These are phyloP conservation scores for Piezodorus guildinii DNA, from an alignment of 1,140 invertebrate species.

Conservation along the genomic window DNA sequence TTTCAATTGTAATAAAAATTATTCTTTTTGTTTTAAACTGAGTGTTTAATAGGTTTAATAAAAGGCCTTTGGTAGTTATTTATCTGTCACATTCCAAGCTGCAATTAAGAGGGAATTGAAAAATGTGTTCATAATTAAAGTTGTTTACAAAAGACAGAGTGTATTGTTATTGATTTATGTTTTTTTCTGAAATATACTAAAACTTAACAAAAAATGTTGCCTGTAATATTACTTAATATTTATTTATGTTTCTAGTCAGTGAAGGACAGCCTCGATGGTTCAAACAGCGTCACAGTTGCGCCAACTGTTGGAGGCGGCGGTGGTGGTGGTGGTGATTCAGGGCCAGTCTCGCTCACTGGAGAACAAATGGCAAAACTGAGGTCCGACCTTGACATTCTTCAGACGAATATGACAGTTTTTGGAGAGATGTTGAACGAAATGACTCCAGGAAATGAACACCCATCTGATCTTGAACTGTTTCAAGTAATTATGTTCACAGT, in stretches of 20 bases:
- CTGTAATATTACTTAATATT: too few species aligned
- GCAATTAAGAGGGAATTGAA: too few species aligned
- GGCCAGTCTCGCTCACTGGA: slow-evolving; percentile 43
- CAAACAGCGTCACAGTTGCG: neutral
- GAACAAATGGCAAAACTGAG: slow-evolving; percentile 81
- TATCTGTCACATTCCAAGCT: too few species aligned
- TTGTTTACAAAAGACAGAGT: too few species aligned
- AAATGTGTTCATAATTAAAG: too few species aligned
- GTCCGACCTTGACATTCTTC: slow-evolving; percentile 83
- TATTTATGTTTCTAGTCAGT: neutral
- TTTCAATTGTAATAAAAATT: too few species aligned
- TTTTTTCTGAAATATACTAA: too few species aligned
- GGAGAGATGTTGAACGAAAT: slow-evolving; percentile 89
- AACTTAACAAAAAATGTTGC: too few species aligned
- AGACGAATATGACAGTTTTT: slow-evolving; percentile 86
- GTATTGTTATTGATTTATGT: too few species aligned
- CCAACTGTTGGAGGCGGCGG: slow-evolving; percentile 7
- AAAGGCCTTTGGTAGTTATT: too few species aligned
- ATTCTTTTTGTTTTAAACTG: too few species aligned
- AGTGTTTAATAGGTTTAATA: too few species aligned
- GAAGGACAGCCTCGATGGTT: slow-evolving; percentile 1
- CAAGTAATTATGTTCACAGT: slow-evolving; percentile 34
- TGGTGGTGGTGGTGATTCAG: slow-evolving; percentile 18
- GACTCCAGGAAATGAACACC: slow-evolving; percentile 54
- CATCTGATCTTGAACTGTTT: slow-evolving; percentile 45